A percentile compares a stretch with the other conserved stretches of the same genome.
These are phyloP conservation scores for Cercopithecus mona DNA, from an alignment of 2,113 vertebrate genomes.

Conservation along the genomic window DNA sequence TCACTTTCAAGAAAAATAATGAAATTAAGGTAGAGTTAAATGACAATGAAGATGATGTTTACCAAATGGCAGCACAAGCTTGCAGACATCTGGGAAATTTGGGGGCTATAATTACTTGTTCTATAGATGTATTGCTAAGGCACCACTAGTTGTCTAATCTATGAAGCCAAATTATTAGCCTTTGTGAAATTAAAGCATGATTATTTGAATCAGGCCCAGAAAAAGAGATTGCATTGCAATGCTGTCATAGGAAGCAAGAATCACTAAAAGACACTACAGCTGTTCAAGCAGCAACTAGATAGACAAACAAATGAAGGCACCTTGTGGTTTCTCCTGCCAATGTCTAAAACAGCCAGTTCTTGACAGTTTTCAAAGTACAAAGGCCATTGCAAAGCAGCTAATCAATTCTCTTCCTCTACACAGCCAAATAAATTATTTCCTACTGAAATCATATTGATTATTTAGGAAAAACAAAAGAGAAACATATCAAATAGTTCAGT, in stretches of 20 bases:
- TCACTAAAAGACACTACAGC: not conserved
- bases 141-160: not conserved
- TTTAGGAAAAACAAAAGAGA: not conserved
- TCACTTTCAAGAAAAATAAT: not conserved
- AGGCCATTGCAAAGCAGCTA: slow-evolving; percentile 25
- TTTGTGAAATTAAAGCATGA: slow-evolving; percentile 44
- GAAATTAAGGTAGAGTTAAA: not conserved
- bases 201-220: slow-evolving; percentile 41
- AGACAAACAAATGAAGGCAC: slow-evolving; percentile 10
- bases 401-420: not conserved
- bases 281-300: not conserved
- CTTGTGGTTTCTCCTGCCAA: not conserved
- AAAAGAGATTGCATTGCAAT: not conserved
- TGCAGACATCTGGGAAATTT: not conserved
- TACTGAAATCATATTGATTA: slow-evolving; percentile 26
- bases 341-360: slow-evolving; percentile 39
- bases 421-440: slow-evolving; percentile 52
- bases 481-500: not conserved
- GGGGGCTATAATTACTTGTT: not conserved
- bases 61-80: not conserved
- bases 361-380: slow-evolving; percentile 36
- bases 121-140: not conserved
- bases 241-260: not conserved
- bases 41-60: not conserved
- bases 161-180: slow-evolving; percentile 3